Percentiles rank a stretch among this genome's conserved stretches.
Conservation (phyloP, 2,797 vertebrate genomes). For the Prionace glauca region DNA sequence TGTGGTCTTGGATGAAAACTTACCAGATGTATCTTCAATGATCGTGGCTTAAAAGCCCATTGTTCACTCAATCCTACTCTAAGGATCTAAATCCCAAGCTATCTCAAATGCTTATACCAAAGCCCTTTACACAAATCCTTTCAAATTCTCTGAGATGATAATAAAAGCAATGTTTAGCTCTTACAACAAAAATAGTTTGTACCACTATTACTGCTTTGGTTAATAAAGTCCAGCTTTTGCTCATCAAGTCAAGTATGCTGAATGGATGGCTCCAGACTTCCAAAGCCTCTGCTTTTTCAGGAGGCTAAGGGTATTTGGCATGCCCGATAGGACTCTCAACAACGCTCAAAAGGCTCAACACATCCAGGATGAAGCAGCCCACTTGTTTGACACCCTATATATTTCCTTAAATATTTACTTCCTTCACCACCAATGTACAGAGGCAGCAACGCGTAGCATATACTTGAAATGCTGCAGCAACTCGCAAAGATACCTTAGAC, state of each 20-base stretch:
- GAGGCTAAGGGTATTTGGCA: too few relatives aligned
- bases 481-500: too few relatives aligned
- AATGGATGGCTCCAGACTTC: background rate
- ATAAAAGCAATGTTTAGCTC: background rate
- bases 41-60: background rate
- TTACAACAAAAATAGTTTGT: background rate
- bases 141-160: background rate
- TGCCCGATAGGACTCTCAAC: too few relatives aligned
- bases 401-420: too few relatives aligned
- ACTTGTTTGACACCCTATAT: too few relatives aligned
- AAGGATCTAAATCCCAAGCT: background rate
- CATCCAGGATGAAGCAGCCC: too few relatives aligned
- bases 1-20: background rate
- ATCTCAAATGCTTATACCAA: background rate
- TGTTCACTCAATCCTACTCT: background rate
- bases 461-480: too few relatives aligned
- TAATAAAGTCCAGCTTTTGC: background rate
- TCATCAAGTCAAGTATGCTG: background rate
- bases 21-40: too few relatives aligned
- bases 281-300: background rate
- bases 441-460: too few relatives aligned
- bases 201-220: background rate
- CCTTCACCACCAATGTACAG: too few relatives aligned
- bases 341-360: too few relatives aligned
- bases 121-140: background rate